A percentile compares a stretch with the other conserved stretches of the same genome.
phyloP scores from a whole-genome alignment of 2,888 invertebrate genomes.

The Diplolepis rosae region DNA sequence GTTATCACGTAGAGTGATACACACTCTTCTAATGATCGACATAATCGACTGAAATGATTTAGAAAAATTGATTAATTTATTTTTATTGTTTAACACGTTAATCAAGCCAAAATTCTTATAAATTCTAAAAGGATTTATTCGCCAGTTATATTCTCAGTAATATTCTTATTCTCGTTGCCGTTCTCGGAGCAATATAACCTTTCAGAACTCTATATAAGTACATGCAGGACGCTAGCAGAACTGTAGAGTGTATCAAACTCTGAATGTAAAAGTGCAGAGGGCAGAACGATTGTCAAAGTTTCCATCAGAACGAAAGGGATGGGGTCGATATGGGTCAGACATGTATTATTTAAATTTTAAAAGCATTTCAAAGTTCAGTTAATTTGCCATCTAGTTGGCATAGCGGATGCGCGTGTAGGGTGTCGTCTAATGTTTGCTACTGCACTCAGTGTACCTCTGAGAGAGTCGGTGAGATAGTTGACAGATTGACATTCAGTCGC shows the following conservation, averaged over 20 bases:
- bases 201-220: no score
- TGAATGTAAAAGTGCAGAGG: neutral
- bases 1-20: no score
- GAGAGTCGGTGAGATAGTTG: slow-evolving; percentile 56
- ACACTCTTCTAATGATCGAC: no score
- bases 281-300: neutral
- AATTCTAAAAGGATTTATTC: no score
- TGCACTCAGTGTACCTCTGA: slow-evolving; percentile 36
- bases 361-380: slow-evolving; percentile 71
- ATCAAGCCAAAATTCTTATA: no score
- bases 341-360: slow-evolving; percentile 73
- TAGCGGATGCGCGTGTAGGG: slow-evolving; percentile 41
- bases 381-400: slow-evolving; percentile 62
- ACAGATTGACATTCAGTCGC: slow-evolving; percentile 74
- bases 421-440: slow-evolving; percentile 13
- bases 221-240: no score
- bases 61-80: no score
- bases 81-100: no score
- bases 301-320: slow-evolving; percentile 41
- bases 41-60: no score
- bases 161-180: no score
- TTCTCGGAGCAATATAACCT: no score
- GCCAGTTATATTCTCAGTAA: no score
- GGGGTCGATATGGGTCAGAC: slow-evolving; percentile 62
- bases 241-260: neutral